Percentiles rank a stretch among this genome's conserved stretches.
phyloP scores from a whole-genome alignment of 2,888 invertebrate species.

The Parnassius smintheus region DNA sequence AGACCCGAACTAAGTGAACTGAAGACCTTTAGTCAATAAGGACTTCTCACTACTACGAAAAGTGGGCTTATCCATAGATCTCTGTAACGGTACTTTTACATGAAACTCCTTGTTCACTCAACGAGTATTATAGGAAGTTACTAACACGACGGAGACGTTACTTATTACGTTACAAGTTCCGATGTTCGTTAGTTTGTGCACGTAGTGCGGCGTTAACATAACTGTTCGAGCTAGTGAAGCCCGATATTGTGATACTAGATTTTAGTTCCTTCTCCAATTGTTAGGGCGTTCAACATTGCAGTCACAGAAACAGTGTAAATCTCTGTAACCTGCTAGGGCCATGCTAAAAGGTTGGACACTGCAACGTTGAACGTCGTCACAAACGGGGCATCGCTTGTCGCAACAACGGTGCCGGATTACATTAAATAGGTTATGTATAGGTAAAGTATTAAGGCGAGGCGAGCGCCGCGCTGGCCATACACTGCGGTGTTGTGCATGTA shows the following conservation, averaged over 20 bases:
- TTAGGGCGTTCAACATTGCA: slow-evolving; percentile 55
- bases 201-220: slow-evolving; percentile 56
- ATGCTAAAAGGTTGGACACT: slow-evolving; percentile 40
- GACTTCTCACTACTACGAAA: not conserved
- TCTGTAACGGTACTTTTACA: slow-evolving; percentile 15
- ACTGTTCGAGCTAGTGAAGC: slow-evolving; percentile 70
- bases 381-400: slow-evolving; percentile 56
- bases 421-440: slow-evolving; percentile 69
- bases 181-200: slow-evolving; percentile 37
- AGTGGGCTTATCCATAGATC: slow-evolving; percentile 13
- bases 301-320: slow-evolving; percentile 41
- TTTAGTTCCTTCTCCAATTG: slow-evolving; percentile 76
- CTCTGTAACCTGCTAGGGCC: slow-evolving; percentile 52
- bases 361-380: slow-evolving; percentile 56
- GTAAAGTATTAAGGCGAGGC: slow-evolving; percentile 73
- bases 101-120: slow-evolving; percentile 8
- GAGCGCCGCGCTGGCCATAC: slow-evolving; percentile 65
- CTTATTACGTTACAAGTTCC: slow-evolving; percentile 30
- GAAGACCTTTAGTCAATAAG: slow-evolving; percentile 10
- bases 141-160: slow-evolving; percentile 14
- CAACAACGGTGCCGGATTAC: slow-evolving; percentile 72
- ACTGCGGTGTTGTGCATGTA: slow-evolving; percentile 78
- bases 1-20: slow-evolving; percentile 17
- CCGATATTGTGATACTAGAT: slow-evolving; percentile 81
- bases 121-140: slow-evolving; percentile 11